Conservation (phyloP, 1,140 invertebrate species). For the Camponotus pennsylvanicus region DNA sequence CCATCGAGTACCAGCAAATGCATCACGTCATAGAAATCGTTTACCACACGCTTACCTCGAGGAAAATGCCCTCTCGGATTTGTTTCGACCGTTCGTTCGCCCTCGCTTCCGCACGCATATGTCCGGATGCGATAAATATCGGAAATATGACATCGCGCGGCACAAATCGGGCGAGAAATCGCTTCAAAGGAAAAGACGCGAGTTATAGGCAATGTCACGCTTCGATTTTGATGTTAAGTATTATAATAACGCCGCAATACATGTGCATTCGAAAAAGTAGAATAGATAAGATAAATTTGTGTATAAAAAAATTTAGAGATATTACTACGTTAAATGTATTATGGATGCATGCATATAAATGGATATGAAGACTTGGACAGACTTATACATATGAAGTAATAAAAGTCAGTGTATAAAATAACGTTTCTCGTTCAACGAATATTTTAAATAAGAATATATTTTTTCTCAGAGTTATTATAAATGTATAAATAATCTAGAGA, state of each 20-base stretch:
- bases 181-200: background rate
- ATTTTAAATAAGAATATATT: background rate
- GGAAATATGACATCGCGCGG: conserved; percentile 1
- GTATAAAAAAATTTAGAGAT: background rate
- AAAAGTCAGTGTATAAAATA: background rate
- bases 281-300: background rate
- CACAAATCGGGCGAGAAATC: background rate
- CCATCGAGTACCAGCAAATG: conserved; percentile 54
- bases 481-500: background rate
- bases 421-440: background rate
- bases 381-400: background rate
- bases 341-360: too few relatives aligned
- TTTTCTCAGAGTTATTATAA: background rate
- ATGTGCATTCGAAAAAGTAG: background rate
- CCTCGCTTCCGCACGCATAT: conserved; percentile 1
- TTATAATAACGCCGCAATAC: background rate
- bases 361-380: background rate
- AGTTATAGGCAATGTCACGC: conserved; percentile 3
- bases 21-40: conserved; percentile 59
- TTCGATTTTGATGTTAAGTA: background rate
- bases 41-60: conserved; percentile 38
- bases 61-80: conserved; percentile 39
- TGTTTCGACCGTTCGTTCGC: conserved; percentile 56
- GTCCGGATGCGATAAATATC: conserved; percentile 44
- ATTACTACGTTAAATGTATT: background rate